Evolutionary conservation across 1,140 invertebrate genomes (phyloP).

Genomic region (Acromyrmex charruanus): DNA sequence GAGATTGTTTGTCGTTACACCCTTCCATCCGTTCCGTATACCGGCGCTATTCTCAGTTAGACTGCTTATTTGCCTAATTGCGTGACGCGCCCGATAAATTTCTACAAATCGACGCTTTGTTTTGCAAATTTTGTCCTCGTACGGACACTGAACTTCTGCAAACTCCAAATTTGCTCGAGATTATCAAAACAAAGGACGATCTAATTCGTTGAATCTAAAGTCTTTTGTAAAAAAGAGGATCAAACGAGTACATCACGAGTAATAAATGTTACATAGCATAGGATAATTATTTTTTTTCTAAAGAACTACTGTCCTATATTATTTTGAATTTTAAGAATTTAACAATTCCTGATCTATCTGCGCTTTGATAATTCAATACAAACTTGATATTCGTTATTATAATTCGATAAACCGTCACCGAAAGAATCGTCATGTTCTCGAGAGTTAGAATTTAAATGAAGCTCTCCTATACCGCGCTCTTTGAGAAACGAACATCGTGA

Average conservation of each 20-base stretch:
- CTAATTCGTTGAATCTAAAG: constrained; percentile 34
- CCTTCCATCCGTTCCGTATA: constrained; percentile 79
- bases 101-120: constrained; percentile 81
- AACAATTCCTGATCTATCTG: background rate
- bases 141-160: constrained; percentile 25
- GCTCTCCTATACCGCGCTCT: background rate
- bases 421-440: background rate
- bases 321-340: background rate
- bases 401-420: background rate
- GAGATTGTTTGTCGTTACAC: constrained; percentile 85
- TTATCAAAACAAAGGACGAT: constrained; percentile 46
- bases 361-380: background rate
- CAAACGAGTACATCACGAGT: background rate
- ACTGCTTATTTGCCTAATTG: constrained; percentile 86
- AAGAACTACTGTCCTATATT: background rate
- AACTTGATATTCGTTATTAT: background rate
- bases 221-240: background rate
- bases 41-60: constrained; percentile 81
- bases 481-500: constrained; percentile 31
- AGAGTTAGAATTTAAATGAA: constrained; percentile 31
- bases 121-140: constrained; percentile 75
- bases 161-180: constrained; percentile 44
- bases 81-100: constrained; percentile 83
- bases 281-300: background rate
- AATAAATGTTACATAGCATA: background rate